Evolutionary conservation across 2,888 invertebrate genomes (phyloP), one percentile per base, ranked within the genome.

Genomic region (Asteroscopus sphinx): DNA sequence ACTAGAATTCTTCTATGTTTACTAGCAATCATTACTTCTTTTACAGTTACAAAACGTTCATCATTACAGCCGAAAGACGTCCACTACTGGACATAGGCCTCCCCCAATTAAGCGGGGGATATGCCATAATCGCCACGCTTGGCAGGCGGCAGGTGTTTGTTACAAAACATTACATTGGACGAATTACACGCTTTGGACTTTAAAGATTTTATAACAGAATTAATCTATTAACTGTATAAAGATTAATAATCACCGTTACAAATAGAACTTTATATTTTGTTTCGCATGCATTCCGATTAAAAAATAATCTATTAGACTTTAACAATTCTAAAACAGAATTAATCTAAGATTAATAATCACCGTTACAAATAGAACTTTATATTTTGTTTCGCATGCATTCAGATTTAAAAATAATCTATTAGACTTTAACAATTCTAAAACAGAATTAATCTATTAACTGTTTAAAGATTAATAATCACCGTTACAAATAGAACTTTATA

Each of bases 401-500:
- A 37, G 16, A 57, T 67, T 48, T 79, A 78, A 81, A 85, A 81
- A 83, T 79, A 83, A 57, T 55, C 48, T 45, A 49, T n/a, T n/a
- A 6, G 21, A 21, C 4, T 21, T 3, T 6, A 3, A 21, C 4
- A 4, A 21, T 3, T 3, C 21, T 21, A 21, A 6, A 21, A 21
- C 21, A n/a, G 21, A 26, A 26, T 42, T 53, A 8, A 63, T 30
- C 13, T 7, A 65, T 39, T 46, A 6, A 33, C 11, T n/a, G 41
- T 13, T 5, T 33, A 40, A 2, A 28, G 8, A 9, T 39, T 7
- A 68, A 51, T 62, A 41, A 44, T 62, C 28, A 28, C 62, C 11
- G 15, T 41, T 55, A 42, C 15, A 55, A 52, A 47, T 39, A 42
- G 37, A 37, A 9, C n/a, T 21, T 2, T n/a, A 16, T 12, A 9